Conservation (phyloP, 2,113 vertebrate genomes). For the Vireo altiloquus region DNA sequence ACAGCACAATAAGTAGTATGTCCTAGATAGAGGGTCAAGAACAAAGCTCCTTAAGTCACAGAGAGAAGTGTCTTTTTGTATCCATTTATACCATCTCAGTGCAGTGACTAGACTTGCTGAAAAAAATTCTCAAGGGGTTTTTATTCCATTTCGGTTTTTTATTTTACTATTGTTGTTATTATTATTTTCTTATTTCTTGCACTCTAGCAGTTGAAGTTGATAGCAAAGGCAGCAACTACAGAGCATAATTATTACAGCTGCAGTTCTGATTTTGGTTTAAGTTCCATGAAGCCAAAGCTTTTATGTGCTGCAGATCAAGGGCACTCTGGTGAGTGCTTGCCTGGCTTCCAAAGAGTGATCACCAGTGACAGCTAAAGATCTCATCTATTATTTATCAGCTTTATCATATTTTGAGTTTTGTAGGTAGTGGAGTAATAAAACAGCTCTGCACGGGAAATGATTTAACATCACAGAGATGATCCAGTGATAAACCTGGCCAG, state of each 20-base stretch:
- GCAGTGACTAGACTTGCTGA: not conserved
- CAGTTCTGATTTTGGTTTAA: not conserved
- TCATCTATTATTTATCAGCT: slow-evolving; percentile 5
- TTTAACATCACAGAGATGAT: not conserved
- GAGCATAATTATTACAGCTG: not conserved
- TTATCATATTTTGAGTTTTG: slow-evolving; percentile 10
- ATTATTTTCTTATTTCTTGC: not conserved
- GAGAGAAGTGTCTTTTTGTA: not conserved
- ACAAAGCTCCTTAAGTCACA: not conserved
- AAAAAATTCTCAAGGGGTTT: not conserved
- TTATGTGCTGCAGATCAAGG: not conserved
- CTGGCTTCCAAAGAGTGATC: not conserved
- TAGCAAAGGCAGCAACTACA: not conserved
- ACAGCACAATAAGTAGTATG: not conserved
- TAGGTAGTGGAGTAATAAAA: not conserved
- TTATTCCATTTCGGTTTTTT: accelerated
- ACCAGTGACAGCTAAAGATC: not conserved
- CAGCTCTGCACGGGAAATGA: not conserved
- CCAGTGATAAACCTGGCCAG: not conserved
- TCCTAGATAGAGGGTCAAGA: not conserved
- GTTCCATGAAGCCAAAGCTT: not conserved
- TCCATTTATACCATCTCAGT: not conserved
- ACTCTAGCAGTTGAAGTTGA: not conserved
- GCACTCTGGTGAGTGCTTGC: not conserved
- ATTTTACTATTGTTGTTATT: not conserved